Conservation (phyloP, 2,113 vertebrate genomes). For the Raja brachyura region DNA sequence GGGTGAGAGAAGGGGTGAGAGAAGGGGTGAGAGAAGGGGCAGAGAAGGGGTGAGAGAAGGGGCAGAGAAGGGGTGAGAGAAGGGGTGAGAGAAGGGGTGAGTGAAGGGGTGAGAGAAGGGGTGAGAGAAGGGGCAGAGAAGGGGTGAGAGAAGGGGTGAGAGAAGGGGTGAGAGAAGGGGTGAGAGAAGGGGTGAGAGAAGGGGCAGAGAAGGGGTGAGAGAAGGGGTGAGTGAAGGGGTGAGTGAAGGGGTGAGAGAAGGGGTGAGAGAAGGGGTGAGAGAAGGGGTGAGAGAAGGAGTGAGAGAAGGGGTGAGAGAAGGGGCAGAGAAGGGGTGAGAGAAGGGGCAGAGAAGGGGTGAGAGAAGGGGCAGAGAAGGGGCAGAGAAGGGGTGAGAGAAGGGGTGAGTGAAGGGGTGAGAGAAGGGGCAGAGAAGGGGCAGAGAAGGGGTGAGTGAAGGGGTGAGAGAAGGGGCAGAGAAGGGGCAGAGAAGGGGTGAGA, state of each 20-base stretch:
- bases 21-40: neutral
- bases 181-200: neutral
- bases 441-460: neutral
- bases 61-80: no score
- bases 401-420: neutral
- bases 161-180: no score
- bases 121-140: neutral
- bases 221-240: neutral
- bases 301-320: slow-evolving; percentile 38
- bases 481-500: no score
- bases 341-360: no score
- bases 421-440: neutral
- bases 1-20: neutral
- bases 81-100: no score
- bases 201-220: no score
- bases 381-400: neutral
- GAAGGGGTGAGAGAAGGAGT: neutral
- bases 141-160: neutral
- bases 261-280: neutral
- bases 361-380: no score
- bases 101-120: neutral
- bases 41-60: neutral
- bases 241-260: neutral
- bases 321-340: neutral
- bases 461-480: neutral